Conservation (phyloP, 2,113 vertebrate genomes). For the Callorhinus ursinus region DNA sequence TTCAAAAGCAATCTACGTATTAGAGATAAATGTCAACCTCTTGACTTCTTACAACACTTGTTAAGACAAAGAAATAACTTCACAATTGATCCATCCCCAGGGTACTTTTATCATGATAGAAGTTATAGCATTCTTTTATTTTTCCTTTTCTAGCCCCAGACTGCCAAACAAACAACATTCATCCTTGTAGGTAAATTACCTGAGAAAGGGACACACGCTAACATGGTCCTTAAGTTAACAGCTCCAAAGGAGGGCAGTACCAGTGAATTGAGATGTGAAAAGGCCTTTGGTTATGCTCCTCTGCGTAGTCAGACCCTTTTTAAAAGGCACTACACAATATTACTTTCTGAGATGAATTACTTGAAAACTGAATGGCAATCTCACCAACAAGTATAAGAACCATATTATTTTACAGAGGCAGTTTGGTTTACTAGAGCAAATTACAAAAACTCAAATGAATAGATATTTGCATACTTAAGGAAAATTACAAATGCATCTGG, state of each 20-base stretch:
- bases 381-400: not conserved
- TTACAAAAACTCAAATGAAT: not conserved
- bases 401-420: not conserved
- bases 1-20: not conserved
- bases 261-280: not conserved
- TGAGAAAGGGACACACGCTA: not conserved
- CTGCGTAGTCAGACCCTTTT: not conserved
- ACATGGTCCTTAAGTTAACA: not conserved
- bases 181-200: not conserved
- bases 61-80: slow-evolving; percentile 37
- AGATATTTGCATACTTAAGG: not conserved
- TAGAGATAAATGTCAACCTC: not conserved
- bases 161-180: not conserved
- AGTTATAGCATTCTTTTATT: not conserved
- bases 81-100: not conserved
- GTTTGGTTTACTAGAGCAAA: not conserved
- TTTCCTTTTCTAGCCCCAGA: not conserved
- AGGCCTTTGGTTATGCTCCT: not conserved
- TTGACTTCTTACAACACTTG: not conserved
- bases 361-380: not conserved
- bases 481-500: not conserved
- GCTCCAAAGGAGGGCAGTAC: not conserved
- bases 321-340: not conserved
- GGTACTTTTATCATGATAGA: not conserved
- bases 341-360: not conserved